Percentiles rank a stretch among this genome's conserved stretches.
Conservation (phyloP, 2,797 vertebrate genomes). For the Pipistrellus kuhlii region DNA sequence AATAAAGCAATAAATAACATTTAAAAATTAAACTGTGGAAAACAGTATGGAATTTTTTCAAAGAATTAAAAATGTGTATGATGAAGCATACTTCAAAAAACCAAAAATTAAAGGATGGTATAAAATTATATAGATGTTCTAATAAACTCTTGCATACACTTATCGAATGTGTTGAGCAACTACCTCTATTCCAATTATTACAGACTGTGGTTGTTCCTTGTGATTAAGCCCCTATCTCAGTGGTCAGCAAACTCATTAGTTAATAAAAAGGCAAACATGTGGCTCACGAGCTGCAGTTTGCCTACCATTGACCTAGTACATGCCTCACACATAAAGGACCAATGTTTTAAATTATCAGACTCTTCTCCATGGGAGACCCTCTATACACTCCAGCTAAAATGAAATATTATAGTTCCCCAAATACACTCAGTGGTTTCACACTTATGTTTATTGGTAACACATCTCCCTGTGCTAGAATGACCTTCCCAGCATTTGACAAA, state of each 20-base stretch:
- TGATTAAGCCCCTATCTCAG: too few species aligned
- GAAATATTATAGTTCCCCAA: not conserved
- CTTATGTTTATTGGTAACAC: not conserved
- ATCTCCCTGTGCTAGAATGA: not conserved
- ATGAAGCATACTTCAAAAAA: not conserved
- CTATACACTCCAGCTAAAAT: not conserved
- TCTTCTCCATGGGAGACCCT: not conserved
- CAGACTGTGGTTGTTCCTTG: too few species aligned
- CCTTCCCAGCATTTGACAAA: not conserved
- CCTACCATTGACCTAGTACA: too few species aligned
- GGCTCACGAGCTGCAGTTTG: too few species aligned
- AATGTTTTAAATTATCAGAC: not conserved
- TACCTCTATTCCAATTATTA: too few species aligned
- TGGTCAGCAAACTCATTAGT: too few species aligned
- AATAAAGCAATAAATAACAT: not conserved
- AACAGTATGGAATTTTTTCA: not conserved
- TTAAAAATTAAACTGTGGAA: not conserved
- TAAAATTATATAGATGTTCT: not conserved
- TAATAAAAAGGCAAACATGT: too few species aligned
- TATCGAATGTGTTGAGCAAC: not conserved
- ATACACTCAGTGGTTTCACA: not conserved
- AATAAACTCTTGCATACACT: not conserved
- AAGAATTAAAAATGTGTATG: not conserved
- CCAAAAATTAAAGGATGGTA: not conserved
- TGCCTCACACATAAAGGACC: not conserved